Conservation (phyloP, 2,113 vertebrate genomes). For the Bambusicola thoracicus region DNA sequence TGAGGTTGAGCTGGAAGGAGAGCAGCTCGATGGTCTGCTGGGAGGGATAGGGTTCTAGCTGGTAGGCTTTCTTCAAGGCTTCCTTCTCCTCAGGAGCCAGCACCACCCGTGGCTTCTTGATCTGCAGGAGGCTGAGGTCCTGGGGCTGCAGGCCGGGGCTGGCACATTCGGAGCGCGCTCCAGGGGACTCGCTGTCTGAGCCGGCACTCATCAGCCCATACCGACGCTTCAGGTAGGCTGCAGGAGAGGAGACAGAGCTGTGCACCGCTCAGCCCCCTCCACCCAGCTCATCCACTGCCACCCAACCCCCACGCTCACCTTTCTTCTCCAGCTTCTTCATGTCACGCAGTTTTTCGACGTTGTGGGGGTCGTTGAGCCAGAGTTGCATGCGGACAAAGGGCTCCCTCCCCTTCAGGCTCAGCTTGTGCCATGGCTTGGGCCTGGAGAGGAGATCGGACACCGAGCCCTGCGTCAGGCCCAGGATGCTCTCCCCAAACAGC, state of each 20-base stretch:
- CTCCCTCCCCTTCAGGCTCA: constrained; percentile 96
- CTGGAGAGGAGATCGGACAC: constrained; percentile 97
- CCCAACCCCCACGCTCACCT: constrained; percentile 75
- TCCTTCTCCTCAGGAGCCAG: constrained; percentile 95
- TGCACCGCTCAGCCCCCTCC: neutral
- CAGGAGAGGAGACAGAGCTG: constrained; percentile 38
- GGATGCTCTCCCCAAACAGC: constrained; percentile 96
- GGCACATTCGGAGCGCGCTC: constrained; percentile 86
- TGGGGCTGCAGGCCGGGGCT: constrained; percentile 86
- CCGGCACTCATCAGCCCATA: constrained; percentile 91
- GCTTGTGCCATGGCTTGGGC: constrained; percentile 98
- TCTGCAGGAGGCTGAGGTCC: constrained; percentile 90
- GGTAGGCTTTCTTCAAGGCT: constrained; percentile 91
- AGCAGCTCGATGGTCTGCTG: constrained; percentile 97
- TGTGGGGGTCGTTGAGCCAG: constrained; percentile 97
- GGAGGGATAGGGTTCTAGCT: constrained; percentile 95
- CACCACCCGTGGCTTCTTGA: constrained; percentile 95
- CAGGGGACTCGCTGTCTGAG: constrained; percentile 93
- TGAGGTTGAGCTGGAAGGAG: constrained; percentile 93
- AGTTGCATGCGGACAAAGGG: constrained; percentile 99
- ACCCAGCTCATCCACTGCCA: neutral
- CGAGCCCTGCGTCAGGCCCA: constrained; percentile 97
- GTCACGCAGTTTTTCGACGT: constrained; percentile 93
- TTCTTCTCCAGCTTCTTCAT: constrained; percentile 99
- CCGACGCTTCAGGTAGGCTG: constrained; percentile 95